Percentiles rank a stretch among this genome's conserved stretches.
These are phyloP conservation scores for Xanthorhoe designata DNA, from an alignment of 2,888 invertebrate genomes.

Conservation along the genomic window DNA sequence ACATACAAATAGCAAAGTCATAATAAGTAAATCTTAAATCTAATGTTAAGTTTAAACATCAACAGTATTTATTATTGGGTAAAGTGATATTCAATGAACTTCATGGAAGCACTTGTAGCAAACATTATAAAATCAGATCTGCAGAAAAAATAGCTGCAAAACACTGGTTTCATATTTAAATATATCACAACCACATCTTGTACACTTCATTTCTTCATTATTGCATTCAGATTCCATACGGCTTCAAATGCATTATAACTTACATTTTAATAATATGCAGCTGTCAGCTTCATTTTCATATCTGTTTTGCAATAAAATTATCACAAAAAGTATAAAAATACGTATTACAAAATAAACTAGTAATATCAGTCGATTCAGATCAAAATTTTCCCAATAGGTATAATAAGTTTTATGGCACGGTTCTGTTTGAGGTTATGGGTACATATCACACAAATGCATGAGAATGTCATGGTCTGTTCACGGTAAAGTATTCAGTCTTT, in stretches of 20 bases:
- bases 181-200: constrained; percentile 57
- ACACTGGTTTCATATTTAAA: constrained; percentile 42
- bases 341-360: constrained; percentile 39
- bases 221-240: constrained; percentile 20
- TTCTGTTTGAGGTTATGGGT: constrained; percentile 53
- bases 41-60: constrained; percentile 34
- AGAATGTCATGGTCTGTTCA: constrained; percentile 61
- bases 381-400: constrained; percentile 36
- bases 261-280: constrained; percentile 24
- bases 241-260: constrained; percentile 39
- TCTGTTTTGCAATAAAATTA: constrained; percentile 27
- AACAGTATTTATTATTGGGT: background rate
- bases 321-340: constrained; percentile 35
- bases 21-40: constrained; percentile 33
- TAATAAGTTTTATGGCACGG: constrained; percentile 58
- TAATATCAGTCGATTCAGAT: constrained; percentile 55
- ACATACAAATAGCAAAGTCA: constrained; percentile 41
- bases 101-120: constrained; percentile 42
- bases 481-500: constrained; percentile 68
- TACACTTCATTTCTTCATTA: constrained; percentile 43
- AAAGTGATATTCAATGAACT: constrained; percentile 30
- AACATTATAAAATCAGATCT: constrained; percentile 34
- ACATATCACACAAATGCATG: constrained; percentile 59
- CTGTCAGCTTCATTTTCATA: constrained; percentile 5
- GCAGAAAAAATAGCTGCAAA: constrained; percentile 33